Base-by-base conservation (phyloP, 2,888 invertebrate genomes). In the Caenorhabditis sulstoni region DNA sequence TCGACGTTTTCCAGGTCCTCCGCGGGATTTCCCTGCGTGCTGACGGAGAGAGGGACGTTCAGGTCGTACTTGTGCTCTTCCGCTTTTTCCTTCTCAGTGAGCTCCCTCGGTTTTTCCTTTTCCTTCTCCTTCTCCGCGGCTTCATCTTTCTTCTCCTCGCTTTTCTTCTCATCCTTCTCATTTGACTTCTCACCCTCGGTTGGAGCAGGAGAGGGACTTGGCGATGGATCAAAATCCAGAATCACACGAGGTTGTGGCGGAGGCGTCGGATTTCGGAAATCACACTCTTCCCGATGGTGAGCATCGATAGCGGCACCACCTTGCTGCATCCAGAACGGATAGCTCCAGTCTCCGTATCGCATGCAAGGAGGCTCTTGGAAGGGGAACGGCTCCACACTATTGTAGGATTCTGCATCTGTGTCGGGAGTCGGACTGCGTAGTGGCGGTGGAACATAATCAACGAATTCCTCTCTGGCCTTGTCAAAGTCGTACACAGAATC, bases 211-310 rank as follows among this genome's bases (percentile, higher is more conserved):
- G 61, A 47, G 11, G 16, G n/a, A 18, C 47, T 35, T n/a, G 61
- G 61, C 1, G 61, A 35, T 1, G 47, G 3, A 22, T 47, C 61
- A 12, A 49, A 35, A 1, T 55, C 47, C n/a, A 62, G 47, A 20
- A 52, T 47, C 18, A 52, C 23, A 59, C 22, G 59, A 1, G 47
- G 68, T 44, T 50, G 41, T 12, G 44, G 12, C 3, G 41, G 12
- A 41, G 68, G 68, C 2, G 59, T 52, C 29, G 68, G 68, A 39
- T 59, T 68, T 4, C 50, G 39, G 35, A 59, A 68, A 16, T 68
- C 52, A 9, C 50, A 37, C 11, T 29, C 50, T 8, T 68, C 68
- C 0, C 29, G n/a, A 37, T 58, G 39, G 12, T 49, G 3, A 3
- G 59, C 50, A 45, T 68, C 68, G 7, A 52, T 16, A n/a, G 59